A percentile compares a stretch with the other conserved stretches of the same genome.
These are phyloP conservation scores for Magallana angulata DNA, from an alignment of 1,140 invertebrate species.

Conservation along the genomic window DNA sequence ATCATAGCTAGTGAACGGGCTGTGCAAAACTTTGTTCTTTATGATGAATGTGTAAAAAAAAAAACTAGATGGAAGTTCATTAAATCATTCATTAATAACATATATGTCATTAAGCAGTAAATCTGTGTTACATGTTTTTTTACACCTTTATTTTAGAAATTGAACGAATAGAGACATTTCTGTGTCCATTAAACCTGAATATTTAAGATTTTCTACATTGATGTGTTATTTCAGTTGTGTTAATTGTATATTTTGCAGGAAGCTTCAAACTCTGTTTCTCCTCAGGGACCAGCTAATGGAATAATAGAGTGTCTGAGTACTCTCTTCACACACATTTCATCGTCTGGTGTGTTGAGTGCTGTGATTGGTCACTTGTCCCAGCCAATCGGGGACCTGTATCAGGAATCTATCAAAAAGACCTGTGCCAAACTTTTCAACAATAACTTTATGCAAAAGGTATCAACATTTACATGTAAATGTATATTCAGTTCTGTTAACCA, in stretches of 20 bases:
- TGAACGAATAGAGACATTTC: too few species aligned
- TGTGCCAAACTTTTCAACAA: slow-evolving; percentile 62
- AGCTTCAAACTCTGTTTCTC: background rate
- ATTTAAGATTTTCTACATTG: too few species aligned
- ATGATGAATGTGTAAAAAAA: too few species aligned
- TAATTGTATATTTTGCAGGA: background rate
- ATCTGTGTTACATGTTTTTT: too few species aligned
- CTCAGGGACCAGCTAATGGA: slow-evolving; percentile 45
- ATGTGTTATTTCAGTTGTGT: too few species aligned
- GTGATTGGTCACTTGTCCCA: slow-evolving; percentile 66
- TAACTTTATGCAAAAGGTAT: slow-evolving; percentile 72
- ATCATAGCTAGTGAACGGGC: too few species aligned
- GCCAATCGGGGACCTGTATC: slow-evolving; percentile 64
- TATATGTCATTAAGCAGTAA: too few species aligned
- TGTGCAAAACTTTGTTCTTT: too few species aligned
- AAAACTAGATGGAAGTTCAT: background rate
- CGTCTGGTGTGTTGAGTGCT: slow-evolving; percentile 61
- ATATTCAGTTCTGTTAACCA: too few species aligned
- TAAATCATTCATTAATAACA: too few species aligned
- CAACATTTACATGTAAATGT: background rate
- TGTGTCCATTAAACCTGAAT: too few species aligned
- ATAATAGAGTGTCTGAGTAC: slow-evolving; percentile 60
- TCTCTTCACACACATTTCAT: slow-evolving; percentile 68
- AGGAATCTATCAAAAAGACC: slow-evolving; percentile 53
- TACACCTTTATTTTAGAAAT: too few species aligned